Evolutionary conservation across 92 coral and sea anemone species (phyloP).

Genomic region (Porites evermanni): DNA sequence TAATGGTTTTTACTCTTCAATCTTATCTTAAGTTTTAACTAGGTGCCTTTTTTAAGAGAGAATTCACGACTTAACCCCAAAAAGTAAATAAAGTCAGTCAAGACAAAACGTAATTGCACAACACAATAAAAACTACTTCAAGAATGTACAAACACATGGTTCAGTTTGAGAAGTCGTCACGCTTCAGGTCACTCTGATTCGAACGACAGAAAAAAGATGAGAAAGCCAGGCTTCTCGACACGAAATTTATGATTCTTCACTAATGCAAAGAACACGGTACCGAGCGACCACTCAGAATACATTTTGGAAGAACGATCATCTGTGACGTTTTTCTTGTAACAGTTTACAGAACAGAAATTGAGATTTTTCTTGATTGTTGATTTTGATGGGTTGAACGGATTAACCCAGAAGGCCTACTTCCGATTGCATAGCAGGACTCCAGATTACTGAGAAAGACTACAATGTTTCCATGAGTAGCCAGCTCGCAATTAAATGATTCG

Average conservation of each 20-base stretch:
- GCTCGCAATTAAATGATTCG: not conserved
- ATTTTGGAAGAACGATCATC: not conserved
- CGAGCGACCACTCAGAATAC: not conserved
- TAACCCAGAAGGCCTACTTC: not conserved
- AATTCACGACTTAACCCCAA: not conserved
- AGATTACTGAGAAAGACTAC: not conserved
- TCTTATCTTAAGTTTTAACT: not conserved
- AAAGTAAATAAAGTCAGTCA: not conserved
- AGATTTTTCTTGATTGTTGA: not conserved
- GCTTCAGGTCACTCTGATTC: not conserved
- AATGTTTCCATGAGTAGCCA: not conserved
- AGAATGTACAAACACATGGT: not conserved
- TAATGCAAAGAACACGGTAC: not conserved
- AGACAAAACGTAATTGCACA: not conserved
- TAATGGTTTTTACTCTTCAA: not conserved
- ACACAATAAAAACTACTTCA: not conserved
- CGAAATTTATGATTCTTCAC: not conserved
- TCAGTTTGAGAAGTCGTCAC: not conserved
- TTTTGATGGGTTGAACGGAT: not conserved
- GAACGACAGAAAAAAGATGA: not conserved
- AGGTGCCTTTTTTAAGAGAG: not conserved
- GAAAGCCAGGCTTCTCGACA: not conserved
- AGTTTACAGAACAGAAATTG: not conserved
- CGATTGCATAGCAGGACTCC: constrained; percentile 1
- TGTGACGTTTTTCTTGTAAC: not conserved